A percentile compares a stretch with the other conserved stretches of the same genome.
Evolutionary conservation across 2,888 invertebrate species (phyloP).

Genomic region (Hoplodrina ambigua): DNA sequence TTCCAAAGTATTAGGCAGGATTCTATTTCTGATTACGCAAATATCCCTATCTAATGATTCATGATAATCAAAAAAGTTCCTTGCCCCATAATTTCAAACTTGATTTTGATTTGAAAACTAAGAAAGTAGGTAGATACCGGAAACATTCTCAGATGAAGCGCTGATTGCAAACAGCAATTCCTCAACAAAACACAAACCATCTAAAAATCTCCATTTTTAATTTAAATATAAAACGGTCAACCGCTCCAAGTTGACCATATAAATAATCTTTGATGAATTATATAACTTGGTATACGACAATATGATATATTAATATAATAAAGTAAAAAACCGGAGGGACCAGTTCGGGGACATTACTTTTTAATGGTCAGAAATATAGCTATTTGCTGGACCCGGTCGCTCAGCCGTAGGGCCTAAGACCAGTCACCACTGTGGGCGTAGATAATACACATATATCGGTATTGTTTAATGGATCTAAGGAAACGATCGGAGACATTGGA

Average conservation of each 20-base stretch:
- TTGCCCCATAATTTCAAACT: background rate
- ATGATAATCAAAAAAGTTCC: background rate
- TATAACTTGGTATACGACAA: conserved; percentile 81
- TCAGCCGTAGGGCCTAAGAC: conserved; percentile 69
- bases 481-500: conserved; percentile 74
- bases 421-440: conserved; percentile 81
- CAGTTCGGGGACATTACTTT: conserved; percentile 79
- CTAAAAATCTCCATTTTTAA: conserved; percentile 55
- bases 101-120: background rate
- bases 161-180: conserved; percentile 36
- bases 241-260: conserved; percentile 80
- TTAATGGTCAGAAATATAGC: conserved; percentile 84
- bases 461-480: conserved; percentile 77
- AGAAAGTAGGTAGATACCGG: background rate
- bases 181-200: conserved; percentile 55
- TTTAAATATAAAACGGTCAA: conserved; percentile 76
- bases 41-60: background rate
- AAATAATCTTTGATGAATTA: conserved; percentile 86
- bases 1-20: background rate
- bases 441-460: conserved; percentile 75
- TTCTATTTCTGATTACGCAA: background rate
- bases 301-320: conserved; percentile 83
- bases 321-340: conserved; percentile 68
- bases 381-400: conserved; percentile 75
- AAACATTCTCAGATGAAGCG: conserved; percentile 10